Evolutionary conservation across 1,140 invertebrate species (phyloP), one percentile per base, ranked within the genome.

Genomic region (Homarus americanus): DNA sequence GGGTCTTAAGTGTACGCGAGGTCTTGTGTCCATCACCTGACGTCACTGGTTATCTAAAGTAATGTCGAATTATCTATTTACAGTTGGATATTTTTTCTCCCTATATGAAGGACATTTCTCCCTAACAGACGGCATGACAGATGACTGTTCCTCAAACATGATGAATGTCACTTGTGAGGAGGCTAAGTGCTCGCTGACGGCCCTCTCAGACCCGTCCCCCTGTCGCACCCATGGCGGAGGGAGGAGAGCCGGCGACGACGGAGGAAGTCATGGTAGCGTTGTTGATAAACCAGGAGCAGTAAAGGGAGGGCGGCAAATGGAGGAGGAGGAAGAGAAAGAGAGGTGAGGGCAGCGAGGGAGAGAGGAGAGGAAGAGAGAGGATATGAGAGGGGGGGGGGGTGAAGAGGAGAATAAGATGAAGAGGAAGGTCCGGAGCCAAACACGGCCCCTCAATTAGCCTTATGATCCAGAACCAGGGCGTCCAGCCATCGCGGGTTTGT

Each of bases 401-500:
- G 53, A 87, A 32, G 34, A 49, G 41, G 20, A 34, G 32, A 79
- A 41, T 76, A 72, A 76, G 24, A 49, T n/a, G 49, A 69, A 58
- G 72, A 75, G 82, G 49, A 40, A 49, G 41, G 53, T 49, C 17
- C 20, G 76, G 49, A 58, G 49, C 38, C 87, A 80, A 88, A 88
- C 87, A 88, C 66, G 87, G 63, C 34, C 87, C 78, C 78, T 88
- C 87, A 88, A 88, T 88, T 88, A 88, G 87, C 78, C 87, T 88
- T 88, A 88, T 88, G 87, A 78, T 82, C 76, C 87, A 88, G 87
- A 88, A 88, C 87, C 38, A 24, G 79, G 78, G 41, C 38, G 58
- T 40, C 76, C 76, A 63, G 75, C 36, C 78, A 78, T 38, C 66
- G 63, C 75, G 36, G 87, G 78, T 88, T 88, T 88, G 87, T 88